Base-by-base conservation (phyloP, 2,888 invertebrate species). In the Pogonocherus hispidulus region DNA sequence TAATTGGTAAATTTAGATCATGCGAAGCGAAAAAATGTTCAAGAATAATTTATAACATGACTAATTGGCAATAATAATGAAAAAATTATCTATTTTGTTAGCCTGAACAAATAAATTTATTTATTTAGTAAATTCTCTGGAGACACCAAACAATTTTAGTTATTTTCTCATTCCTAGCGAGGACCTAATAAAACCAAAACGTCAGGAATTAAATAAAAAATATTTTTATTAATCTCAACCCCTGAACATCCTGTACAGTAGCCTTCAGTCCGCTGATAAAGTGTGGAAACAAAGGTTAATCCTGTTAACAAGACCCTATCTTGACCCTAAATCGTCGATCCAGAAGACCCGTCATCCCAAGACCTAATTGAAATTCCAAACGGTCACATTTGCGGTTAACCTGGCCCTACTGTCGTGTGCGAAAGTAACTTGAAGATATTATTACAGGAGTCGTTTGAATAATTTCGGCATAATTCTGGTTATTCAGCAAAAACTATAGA, bases 401-500 rank as follows among this genome's bases (percentile, higher is more conserved):
- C 41, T 16, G 41, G 11, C n/a, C n/a, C 14, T 5, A 4, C 41
- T 0, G 41, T 41, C 41, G n/a, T 5, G 14, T 9, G n/a, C n/a
- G n/a, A n/a, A 41, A 14, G 41, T 41, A 41, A 41, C n/a, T 9
- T 9, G 9, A 9, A 5, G 6, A 37, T 37, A 37, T 11, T 5
- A 37, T 9, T 37, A 37, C 41, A 14, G 14, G n/a, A 41, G 16
- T 41, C 41, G 41, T 41, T 41, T 41, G 41, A 41, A 41, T 41
- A 41, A 41, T 41, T 41, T 16, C 16, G 9, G 18, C n/a, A 11
- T 18, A 16, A 52, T 32, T 32, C 32, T 18, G 11, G 27, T 32
- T 32, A 35, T 9, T 27, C 18, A 35, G 52, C 52, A 52, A 52
- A 52, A 52, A 52, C 52, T 52, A 32, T 52, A 27, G 32, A 8